phyloP scores from a whole-genome alignment of 2,888 invertebrate species.

The Ctenicera cuprea region DNA sequence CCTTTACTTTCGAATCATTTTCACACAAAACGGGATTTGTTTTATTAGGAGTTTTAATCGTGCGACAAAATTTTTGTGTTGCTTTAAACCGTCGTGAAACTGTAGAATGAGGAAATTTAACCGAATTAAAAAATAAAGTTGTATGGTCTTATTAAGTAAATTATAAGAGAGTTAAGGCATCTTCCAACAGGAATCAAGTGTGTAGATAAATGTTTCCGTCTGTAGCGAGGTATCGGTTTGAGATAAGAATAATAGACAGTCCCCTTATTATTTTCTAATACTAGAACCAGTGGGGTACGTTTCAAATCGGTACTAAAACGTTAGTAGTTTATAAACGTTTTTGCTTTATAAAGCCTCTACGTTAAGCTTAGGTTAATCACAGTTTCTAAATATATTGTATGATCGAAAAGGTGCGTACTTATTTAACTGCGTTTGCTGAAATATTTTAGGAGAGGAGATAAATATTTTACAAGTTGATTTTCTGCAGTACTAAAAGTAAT shows the following conservation, averaged over 20 bases:
- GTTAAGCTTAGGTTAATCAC: no score
- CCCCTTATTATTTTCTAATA: not conserved
- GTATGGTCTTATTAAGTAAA: constrained; percentile 19
- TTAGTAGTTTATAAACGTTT: no score
- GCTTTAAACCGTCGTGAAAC: not conserved
- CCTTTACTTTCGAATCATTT: constrained; percentile 11
- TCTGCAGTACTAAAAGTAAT: no score
- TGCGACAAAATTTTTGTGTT: constrained; percentile 16
- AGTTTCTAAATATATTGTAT: no score
- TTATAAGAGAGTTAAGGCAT: constrained; percentile 9
- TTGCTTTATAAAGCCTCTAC: no score
- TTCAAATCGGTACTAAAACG: no score
- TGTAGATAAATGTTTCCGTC: constrained; percentile 18
- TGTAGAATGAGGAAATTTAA: not conserved
- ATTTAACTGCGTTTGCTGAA: no score
- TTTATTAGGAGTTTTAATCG: not conserved
- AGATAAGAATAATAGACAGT: constrained; percentile 35
- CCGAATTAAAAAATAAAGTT: not conserved
- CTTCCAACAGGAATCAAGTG: constrained; percentile 19
- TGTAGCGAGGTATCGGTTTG: constrained; percentile 19
- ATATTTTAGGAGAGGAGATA: no score
- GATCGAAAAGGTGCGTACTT: no score
- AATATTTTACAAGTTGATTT: no score
- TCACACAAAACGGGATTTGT: constrained; percentile 13
- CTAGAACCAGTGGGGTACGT: not conserved